Percentiles rank a stretch among this genome's conserved stretches.
These are phyloP conservation scores for Zaprionus ornatus DNA, from an alignment of 1,140 invertebrate species.

Conservation along the genomic window DNA sequence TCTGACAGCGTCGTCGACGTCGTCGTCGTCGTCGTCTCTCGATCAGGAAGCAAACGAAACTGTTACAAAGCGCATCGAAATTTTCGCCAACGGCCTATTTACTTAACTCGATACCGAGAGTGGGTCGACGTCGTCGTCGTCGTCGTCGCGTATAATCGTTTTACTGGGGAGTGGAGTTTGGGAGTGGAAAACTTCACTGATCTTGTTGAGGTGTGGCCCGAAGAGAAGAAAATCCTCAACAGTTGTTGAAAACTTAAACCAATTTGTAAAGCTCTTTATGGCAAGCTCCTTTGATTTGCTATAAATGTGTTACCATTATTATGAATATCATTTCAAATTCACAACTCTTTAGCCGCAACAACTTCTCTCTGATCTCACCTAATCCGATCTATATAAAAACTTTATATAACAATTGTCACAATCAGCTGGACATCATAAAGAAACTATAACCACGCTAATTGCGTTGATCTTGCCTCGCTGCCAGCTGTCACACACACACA, in stretches of 20 bases:
- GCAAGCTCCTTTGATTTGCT: background rate
- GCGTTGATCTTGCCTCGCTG: conserved; percentile 52
- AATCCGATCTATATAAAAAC: background rate
- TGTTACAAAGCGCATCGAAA: conserved; percentile 62
- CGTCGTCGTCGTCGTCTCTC: conserved; percentile 31
- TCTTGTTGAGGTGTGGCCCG: background rate
- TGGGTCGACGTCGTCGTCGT: background rate
- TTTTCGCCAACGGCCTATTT: conserved; percentile 50
- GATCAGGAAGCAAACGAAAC: conserved; percentile 69
- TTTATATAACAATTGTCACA: conserved; percentile 56
- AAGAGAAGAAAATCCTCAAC: background rate
- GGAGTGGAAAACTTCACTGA: conserved; percentile 5
- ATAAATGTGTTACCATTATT: background rate
- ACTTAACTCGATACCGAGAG: conserved; percentile 17
- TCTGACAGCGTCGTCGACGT: conserved; percentile 52
- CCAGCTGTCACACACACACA: conserved; percentile 20
- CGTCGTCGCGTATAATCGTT: background rate
- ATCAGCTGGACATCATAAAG: conserved; percentile 47
- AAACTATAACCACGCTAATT: conserved; percentile 67
- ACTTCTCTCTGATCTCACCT: conserved; percentile 9
- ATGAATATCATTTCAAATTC: background rate
- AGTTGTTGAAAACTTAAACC: background rate
- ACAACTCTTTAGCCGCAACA: background rate
- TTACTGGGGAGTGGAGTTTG: background rate
- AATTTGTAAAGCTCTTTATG: background rate